Evolutionary conservation across 2,113 vertebrate species (phyloP).

Genomic region (Paracyprichromis sp.): DNA sequence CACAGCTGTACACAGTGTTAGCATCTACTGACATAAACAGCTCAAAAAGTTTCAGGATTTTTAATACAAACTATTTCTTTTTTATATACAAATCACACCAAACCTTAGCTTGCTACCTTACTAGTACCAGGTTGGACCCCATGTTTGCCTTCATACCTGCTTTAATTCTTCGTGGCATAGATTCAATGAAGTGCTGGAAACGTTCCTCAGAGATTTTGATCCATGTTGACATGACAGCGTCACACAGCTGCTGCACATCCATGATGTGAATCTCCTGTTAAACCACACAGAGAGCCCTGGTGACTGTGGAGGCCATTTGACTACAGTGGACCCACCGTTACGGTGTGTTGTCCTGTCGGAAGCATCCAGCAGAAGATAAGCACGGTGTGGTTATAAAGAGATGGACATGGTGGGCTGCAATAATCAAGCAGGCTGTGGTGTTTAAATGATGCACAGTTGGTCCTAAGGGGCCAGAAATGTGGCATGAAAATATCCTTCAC

Average conservation of each 20-base stretch:
- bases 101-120: not conserved
- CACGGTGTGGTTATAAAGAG: not conserved
- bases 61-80: not conserved
- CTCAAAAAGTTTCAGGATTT: not conserved
- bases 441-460: not conserved
- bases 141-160: not conserved
- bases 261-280: not conserved
- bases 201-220: not conserved
- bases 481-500: not conserved
- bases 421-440: not conserved
- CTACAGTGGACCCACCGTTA: not conserved
- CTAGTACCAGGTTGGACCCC: not conserved
- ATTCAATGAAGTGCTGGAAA: not conserved
- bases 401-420: not conserved
- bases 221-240: not conserved
- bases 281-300: not conserved
- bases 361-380: not conserved
- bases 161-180: not conserved
- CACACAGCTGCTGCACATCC: not conserved
- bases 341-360: not conserved
- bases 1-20: not conserved
- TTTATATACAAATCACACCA: not conserved
- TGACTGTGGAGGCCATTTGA: not conserved
- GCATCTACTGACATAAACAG: not conserved
- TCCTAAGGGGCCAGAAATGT: not conserved